Evolutionary conservation across 2,888 invertebrate genomes (phyloP).

Genomic region (Drosophila sordidapex): DNA sequence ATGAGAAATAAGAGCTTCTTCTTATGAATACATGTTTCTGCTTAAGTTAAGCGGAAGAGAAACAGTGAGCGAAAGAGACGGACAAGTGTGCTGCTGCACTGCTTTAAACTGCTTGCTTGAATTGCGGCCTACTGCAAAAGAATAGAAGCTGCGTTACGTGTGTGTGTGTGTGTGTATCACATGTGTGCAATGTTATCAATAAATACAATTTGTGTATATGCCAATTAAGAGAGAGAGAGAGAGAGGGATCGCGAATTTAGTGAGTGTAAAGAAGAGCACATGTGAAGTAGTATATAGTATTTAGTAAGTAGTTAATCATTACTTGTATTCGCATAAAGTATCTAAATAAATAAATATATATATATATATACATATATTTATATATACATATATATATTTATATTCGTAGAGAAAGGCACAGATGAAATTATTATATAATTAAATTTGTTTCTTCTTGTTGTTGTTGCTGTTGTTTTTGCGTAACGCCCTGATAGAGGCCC

Average conservation of each 20-base stretch:
- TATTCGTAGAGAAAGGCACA: conserved; percentile 82
- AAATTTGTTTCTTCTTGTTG: conserved; percentile 61
- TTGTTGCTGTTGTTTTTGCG: conserved; percentile 43
- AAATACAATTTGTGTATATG: not conserved
- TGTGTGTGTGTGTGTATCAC: not conserved
- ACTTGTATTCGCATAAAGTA: conserved; percentile 37
- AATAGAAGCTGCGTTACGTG: not conserved
- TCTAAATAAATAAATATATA: conserved; percentile 47
- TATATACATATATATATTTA: conserved; percentile 34
- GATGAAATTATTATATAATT: conserved; percentile 82
- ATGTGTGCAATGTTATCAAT: not conserved
- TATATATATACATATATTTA: conserved; percentile 12
- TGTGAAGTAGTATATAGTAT: conserved; percentile 48
- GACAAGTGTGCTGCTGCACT: conserved; percentile 9
- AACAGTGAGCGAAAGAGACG: conserved; percentile 1
- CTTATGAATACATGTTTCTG: not conserved
- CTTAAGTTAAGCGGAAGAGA: conserved; percentile 9
- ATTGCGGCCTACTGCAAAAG: not conserved
- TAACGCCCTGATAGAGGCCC: conserved; percentile 32
- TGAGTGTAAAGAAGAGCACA: conserved; percentile 56
- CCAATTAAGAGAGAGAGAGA: not conserved
- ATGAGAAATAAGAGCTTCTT: not conserved
- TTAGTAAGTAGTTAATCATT: conserved; percentile 40
- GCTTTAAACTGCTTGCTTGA: conserved; percentile 23
- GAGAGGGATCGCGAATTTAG: conserved; percentile 2